Percentiles rank a stretch among this genome's conserved stretches.
Evolutionary conservation across 92 coral and sea anemone species (phyloP).

Genomic region (Umimayanthus chanpuru): DNA sequence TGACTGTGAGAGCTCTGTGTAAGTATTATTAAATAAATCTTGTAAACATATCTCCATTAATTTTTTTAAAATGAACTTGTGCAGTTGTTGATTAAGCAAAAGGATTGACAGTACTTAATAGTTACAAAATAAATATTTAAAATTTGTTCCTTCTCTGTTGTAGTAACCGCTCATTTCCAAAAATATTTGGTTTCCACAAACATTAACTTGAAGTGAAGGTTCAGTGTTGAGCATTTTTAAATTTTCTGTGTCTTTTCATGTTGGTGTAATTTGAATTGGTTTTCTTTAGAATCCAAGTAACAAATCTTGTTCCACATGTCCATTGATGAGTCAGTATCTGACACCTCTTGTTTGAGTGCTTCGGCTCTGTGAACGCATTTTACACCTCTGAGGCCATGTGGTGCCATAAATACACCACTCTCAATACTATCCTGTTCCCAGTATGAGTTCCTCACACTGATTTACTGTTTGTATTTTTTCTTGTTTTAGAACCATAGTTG

Average conservation of each 20-base stretch:
- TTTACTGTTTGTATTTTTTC: not conserved
- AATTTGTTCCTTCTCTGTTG: too few relatives aligned
- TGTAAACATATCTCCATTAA: too few relatives aligned
- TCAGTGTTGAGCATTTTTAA: not conserved
- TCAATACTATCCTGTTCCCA: too few relatives aligned
- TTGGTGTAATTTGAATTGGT: too few relatives aligned
- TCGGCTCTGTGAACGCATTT: constrained; percentile 70
- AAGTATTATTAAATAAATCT: not conserved
- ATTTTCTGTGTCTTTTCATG: too few relatives aligned
- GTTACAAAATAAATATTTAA: too few relatives aligned
- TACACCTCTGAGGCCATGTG: constrained; percentile 41
- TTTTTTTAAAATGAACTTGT: too few relatives aligned
- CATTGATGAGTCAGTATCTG: constrained; percentile 79
- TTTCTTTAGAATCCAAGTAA: too few relatives aligned
- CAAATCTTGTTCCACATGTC: constrained; percentile 14
- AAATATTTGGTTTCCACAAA: too few relatives aligned
- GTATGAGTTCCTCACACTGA: not conserved
- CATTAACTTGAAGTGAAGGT: too few relatives aligned
- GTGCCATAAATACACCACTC: not conserved
- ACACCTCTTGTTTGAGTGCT: constrained; percentile 98
- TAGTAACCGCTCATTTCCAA: too few relatives aligned
- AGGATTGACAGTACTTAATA: not conserved
- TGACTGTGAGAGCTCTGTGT: not conserved
- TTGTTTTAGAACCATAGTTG: not conserved
- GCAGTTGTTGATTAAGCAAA: not conserved